These are phyloP conservation scores for Venusia cambrica DNA, from an alignment of 2,888 invertebrate species.

Conservation along the genomic window DNA sequence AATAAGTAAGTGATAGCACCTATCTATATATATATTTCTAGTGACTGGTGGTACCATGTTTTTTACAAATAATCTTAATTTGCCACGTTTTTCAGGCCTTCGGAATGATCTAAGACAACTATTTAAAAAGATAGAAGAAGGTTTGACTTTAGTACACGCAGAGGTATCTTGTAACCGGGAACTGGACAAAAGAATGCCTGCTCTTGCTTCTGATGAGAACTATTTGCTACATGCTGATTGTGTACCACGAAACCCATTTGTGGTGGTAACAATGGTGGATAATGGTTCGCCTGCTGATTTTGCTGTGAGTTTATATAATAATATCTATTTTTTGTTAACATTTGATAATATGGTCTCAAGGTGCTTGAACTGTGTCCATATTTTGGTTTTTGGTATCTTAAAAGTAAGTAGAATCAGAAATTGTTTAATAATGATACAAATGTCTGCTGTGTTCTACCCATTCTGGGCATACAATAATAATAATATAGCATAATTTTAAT, in stretches of 20 bases:
- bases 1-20: no score
- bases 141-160: slow-evolving; percentile 84
- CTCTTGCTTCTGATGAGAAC: background rate
- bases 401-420: no score
- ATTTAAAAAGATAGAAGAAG: slow-evolving; percentile 66
- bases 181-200: background rate
- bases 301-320: slow-evolving; percentile 84
- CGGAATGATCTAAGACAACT: slow-evolving; percentile 12
- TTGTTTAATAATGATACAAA: no score
- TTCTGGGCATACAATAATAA: no score
- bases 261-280: slow-evolving; percentile 86
- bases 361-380: no score
- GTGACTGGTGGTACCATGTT: no score
- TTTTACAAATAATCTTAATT: no score
- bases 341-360: no score
- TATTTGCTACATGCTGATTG: slow-evolving; percentile 10
- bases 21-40: no score
- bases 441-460: no score
- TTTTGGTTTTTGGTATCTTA: no score
- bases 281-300: slow-evolving; percentile 90
- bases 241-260: slow-evolving; percentile 68
- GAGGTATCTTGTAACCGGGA: slow-evolving; percentile 41
- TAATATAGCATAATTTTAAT: no score
- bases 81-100: slow-evolving; percentile 11
- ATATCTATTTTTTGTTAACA: slow-evolving; percentile 1